Percentiles rank a stretch among this genome's conserved stretches.
Conservation (phyloP, 1,140 invertebrate genomes). For the Centruroides sculpturatus region DNA sequence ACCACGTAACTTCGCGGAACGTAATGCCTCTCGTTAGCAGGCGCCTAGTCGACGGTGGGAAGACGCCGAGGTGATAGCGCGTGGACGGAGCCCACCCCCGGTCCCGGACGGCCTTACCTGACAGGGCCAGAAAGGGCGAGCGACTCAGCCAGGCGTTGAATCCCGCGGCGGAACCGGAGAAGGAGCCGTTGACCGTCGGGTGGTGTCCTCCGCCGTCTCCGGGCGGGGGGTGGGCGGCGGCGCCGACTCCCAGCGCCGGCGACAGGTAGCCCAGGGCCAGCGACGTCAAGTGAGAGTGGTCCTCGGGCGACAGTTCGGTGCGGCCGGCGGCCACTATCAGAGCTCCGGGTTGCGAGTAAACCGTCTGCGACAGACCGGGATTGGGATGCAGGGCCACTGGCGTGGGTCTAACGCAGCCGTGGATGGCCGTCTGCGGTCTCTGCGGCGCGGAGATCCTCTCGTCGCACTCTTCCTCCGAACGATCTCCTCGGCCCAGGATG, state of each 20-base stretch:
- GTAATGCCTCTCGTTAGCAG: no score
- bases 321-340: no score
- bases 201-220: conserved; percentile 4
- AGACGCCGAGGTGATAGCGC: no score
- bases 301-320: no score
- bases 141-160: conserved; percentile 10
- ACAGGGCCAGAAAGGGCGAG: conserved; percentile 10
- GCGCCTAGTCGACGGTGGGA: no score
- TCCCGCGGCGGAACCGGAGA: neutral
- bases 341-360: neutral
- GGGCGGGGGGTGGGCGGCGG: neutral
- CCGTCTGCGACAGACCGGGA: neutral
- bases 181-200: neutral
- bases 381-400: conserved; percentile 9
- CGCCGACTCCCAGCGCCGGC: conserved; percentile 2
- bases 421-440: neutral
- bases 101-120: conserved; percentile 17
- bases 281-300: neutral
- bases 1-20: no score
- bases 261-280: conserved; percentile 7
- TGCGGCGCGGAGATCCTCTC: no score
- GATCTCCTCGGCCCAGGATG: neutral
- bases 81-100: neutral
- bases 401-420: conserved; percentile 6
- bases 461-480: no score